Conservation (phyloP, 2,797 vertebrate species). For the Artibeus jamaicensis region DNA sequence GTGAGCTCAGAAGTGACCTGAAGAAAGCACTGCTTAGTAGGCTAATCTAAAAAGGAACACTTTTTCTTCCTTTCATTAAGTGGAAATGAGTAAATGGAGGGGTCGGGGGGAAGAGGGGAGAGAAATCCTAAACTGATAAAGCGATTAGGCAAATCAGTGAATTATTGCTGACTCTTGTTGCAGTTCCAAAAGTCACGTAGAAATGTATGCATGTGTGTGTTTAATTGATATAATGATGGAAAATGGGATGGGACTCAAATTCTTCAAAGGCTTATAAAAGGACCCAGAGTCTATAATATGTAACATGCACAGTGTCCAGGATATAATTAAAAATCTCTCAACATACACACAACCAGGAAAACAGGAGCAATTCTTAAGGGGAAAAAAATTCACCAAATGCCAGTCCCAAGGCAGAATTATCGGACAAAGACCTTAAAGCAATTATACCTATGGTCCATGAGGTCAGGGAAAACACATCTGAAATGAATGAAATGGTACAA, state of each 20-base stretch:
- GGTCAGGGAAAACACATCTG: neutral
- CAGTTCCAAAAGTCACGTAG: conserved; percentile 83
- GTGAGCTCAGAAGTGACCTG: neutral
- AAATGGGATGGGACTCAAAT: neutral
- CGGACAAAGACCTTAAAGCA: neutral
- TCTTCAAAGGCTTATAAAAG: neutral
- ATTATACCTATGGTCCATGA: neutral
- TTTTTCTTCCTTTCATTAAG: conserved; percentile 77
- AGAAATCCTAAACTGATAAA: conserved; percentile 79
- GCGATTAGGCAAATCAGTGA: conserved; percentile 80
- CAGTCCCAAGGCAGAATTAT: neutral
- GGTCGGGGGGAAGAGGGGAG: conserved; percentile 59
- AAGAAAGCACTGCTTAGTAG: neutral
- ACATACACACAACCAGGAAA: neutral
- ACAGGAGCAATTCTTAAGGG: neutral
- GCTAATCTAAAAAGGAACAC: neutral
- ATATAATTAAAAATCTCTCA: neutral
- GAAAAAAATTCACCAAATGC: neutral
- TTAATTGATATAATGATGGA: neutral
- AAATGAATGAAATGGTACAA: neutral
- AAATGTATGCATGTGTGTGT: neutral
- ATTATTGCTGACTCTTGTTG: conserved; percentile 81
- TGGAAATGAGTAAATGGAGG: conserved; percentile 78
- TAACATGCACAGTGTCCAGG: neutral
- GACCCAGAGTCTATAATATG: neutral